Evolutionary conservation across 2,113 vertebrate genomes (phyloP).

Genomic region (Eurypyga helias): DNA sequence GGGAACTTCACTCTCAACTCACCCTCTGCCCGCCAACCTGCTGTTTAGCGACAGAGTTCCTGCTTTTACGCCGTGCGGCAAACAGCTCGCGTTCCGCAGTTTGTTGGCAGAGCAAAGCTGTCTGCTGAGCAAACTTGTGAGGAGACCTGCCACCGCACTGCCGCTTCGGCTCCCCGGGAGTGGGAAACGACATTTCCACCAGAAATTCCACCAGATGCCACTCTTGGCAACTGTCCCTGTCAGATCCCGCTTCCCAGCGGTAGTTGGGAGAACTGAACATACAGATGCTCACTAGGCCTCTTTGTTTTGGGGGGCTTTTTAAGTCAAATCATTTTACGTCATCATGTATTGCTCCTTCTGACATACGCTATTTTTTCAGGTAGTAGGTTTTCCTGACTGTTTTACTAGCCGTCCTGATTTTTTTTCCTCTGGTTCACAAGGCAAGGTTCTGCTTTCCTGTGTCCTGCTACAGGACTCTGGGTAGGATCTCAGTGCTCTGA

Average conservation of each 20-base stretch:
- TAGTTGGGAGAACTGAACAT: neutral
- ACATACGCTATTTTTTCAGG: neutral
- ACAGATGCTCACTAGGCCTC: fast-evolving
- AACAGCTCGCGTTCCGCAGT: neutral
- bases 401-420: neutral
- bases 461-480: neutral
- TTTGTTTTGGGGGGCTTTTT: neutral
- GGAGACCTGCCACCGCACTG: neutral
- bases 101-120: neutral
- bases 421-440: neutral
- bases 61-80: neutral
- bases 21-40: neutral
- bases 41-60: too few species aligned
- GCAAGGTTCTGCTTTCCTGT: neutral
- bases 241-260: neutral
- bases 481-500: neutral
- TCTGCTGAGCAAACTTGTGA: neutral
- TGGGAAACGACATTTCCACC: neutral
- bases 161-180: fast-evolving
- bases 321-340: neutral
- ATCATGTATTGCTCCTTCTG: neutral
- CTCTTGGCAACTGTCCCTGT: neutral
- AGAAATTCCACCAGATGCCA: too few species aligned
- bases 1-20: too few species aligned
- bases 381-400: neutral